Evolutionary conservation across 2,888 invertebrate genomes (phyloP).

Genomic region (Deilephila porcellus): DNA sequence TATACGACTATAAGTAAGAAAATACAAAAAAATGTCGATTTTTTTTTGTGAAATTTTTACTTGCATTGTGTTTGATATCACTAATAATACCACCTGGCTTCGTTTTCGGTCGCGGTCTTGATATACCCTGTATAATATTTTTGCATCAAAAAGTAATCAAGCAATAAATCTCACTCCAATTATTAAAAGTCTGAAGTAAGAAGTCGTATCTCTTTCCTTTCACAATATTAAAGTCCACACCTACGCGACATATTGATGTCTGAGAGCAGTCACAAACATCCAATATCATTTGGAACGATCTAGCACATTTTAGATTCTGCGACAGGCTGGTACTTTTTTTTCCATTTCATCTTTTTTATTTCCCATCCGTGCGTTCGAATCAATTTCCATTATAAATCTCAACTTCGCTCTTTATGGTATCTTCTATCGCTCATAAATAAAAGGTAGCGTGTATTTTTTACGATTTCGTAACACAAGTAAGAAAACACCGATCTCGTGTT

Average conservation of each 20-base stretch:
- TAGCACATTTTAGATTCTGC: neutral
- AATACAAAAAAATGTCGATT: too few relatives aligned
- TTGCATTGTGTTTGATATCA: too few relatives aligned
- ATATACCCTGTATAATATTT: too few relatives aligned
- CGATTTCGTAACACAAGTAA: neutral
- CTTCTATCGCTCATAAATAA: constrained; percentile 4
- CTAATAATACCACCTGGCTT: too few relatives aligned
- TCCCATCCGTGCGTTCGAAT: constrained; percentile 9
- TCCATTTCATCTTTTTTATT: constrained; percentile 5
- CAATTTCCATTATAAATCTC: constrained; percentile 16
- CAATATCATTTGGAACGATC: neutral
- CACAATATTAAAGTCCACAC: neutral
- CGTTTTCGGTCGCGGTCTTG: too few relatives aligned
- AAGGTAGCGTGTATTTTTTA: neutral
- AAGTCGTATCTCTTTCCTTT: neutral
- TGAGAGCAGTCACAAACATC: neutral
- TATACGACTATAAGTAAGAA: too few relatives aligned
- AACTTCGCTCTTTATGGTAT: neutral
- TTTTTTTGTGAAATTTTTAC: too few relatives aligned
- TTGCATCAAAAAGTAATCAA: too few relatives aligned
- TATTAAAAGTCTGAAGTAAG: neutral
- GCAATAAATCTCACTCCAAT: neutral
- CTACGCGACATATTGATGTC: constrained; percentile 1
- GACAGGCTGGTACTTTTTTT: neutral
- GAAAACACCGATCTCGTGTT: neutral